phyloP scores from a whole-genome alignment of 2,888 invertebrate species.

The Eueremaeus valkanovi region DNA sequence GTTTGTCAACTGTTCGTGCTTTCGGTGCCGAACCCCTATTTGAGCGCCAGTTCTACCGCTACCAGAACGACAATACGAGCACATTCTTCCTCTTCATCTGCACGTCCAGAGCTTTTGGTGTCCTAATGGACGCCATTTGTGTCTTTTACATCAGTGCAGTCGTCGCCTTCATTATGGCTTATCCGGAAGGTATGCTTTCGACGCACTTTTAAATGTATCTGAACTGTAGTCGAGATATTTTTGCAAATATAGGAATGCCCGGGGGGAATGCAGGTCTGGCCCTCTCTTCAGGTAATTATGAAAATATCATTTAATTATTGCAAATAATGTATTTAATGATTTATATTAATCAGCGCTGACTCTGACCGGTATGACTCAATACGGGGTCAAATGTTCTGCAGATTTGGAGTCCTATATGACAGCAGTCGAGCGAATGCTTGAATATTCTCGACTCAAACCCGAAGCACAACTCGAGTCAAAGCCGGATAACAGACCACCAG shows the following conservation, averaged over 20 bases:
- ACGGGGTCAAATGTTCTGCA: constrained; percentile 54
- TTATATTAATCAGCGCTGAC: neutral
- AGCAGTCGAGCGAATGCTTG: constrained; percentile 73
- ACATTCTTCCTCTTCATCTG: constrained; percentile 24
- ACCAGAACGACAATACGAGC: constrained; percentile 37
- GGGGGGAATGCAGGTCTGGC: constrained; percentile 33
- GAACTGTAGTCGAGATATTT: neutral
- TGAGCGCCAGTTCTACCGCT: constrained; percentile 27
- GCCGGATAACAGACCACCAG: constrained; percentile 50
- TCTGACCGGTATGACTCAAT: constrained; percentile 33
- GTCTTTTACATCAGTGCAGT: neutral
- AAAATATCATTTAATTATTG: no score
- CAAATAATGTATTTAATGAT: no score
- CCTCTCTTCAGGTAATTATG: constrained; percentile 6
- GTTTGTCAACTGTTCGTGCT: constrained; percentile 35
- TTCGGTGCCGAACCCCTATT: constrained; percentile 20
- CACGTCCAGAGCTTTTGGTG: neutral
- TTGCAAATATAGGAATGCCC: constrained; percentile 4
- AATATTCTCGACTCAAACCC: constrained; percentile 68
- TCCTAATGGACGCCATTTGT: constrained; percentile 29
- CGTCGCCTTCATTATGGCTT: constrained; percentile 20
- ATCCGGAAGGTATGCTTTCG: constrained; percentile 26
- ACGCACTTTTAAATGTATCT: neutral
- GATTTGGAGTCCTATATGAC: constrained; percentile 55
- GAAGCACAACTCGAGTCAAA: constrained; percentile 64